phyloP scores from a whole-genome alignment of 2,888 invertebrate genomes.

The Drosophila mettleri region DNA sequence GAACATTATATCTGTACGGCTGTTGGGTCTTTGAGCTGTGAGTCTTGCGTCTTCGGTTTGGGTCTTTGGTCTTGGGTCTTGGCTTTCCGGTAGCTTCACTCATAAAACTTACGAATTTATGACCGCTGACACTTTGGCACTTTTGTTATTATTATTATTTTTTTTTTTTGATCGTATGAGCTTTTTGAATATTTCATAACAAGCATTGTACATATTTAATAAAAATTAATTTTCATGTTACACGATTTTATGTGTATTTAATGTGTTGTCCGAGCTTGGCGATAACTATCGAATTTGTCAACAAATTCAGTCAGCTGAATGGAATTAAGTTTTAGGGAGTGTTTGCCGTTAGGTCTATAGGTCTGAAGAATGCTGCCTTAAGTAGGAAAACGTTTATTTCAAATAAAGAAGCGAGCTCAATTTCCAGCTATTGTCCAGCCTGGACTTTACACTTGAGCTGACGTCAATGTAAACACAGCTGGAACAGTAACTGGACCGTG shows the following conservation, averaged over 20 bases:
- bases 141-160: constrained; percentile 32
- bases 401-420: constrained; percentile 23
- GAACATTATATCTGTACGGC: constrained; percentile 48
- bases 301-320: constrained; percentile 50
- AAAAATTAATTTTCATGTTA: constrained; percentile 69
- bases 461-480: constrained; percentile 28
- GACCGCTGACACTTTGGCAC: constrained; percentile 58
- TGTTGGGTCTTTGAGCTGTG: constrained; percentile 24
- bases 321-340: constrained; percentile 2
- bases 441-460: constrained; percentile 45
- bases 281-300: constrained; percentile 63
- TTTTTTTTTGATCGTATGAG: constrained; percentile 42
- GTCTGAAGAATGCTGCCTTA: constrained; percentile 3
- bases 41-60: constrained; percentile 17
- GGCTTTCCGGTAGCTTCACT: constrained; percentile 74
- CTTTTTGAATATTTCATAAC: constrained; percentile 23
- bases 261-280: constrained; percentile 44
- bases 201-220: constrained; percentile 54
- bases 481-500: constrained; percentile 68
- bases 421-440: constrained; percentile 20
- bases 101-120: constrained; percentile 74
- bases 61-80: constrained; percentile 30
- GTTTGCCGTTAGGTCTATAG: background rate
- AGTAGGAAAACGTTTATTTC: background rate
- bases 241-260: constrained; percentile 65